Base-by-base conservation (phyloP, 2,113 vertebrate species). In the Amphilophus citrinellus region DNA sequence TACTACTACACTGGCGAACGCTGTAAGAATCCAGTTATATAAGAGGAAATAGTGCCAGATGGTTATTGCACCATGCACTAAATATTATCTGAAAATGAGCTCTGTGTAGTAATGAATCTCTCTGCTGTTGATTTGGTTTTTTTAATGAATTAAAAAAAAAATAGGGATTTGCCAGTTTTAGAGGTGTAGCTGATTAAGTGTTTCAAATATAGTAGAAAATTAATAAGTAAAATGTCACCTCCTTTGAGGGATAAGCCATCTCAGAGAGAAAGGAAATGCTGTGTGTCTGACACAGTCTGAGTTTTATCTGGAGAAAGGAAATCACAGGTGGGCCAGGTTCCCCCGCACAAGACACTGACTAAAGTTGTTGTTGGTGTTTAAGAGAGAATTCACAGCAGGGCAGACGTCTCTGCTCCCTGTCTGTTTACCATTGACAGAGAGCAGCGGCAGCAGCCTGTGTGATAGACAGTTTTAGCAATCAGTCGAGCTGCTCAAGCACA, bases 381-480 rank as follows among this genome's bases (percentile, higher is more conserved):
- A 77, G 78, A 82, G 84, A 68, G 86, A 89, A 87, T 85, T 68
- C 82, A 50, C 83, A 71, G 83, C 83, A 57, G 84, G 80, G 84
- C 80, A 65, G 76, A 73, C 47, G 77, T 42, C 66, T 63, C 47
- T 60, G 88, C 88, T 87, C 82, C 81, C 27, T 76, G 90, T 87
- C 87, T 93, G 88, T 88, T 92, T 87, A 85, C 78, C 84, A 88
- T 88, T 86, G 90, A 90, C 79, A 79, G 88, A 63, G 90, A 79
- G 91, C 93, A 88, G 84, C 58, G 47, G 88, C 68, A 73, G 68
- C 88, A 61, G 87, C 80, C 85, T 84, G 73, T 90, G 85, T 94
- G 93, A 94, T 93, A 80, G 91, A 87, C 92, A 92, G 88, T 91
- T 93, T 91, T 87, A 89, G 81, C 94, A 94, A 94, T 94, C 93